A percentile compares a stretch with the other conserved stretches of the same genome.
Conservation (phyloP, 2,888 invertebrate genomes). For the Heteromyza rotundicornis region DNA sequence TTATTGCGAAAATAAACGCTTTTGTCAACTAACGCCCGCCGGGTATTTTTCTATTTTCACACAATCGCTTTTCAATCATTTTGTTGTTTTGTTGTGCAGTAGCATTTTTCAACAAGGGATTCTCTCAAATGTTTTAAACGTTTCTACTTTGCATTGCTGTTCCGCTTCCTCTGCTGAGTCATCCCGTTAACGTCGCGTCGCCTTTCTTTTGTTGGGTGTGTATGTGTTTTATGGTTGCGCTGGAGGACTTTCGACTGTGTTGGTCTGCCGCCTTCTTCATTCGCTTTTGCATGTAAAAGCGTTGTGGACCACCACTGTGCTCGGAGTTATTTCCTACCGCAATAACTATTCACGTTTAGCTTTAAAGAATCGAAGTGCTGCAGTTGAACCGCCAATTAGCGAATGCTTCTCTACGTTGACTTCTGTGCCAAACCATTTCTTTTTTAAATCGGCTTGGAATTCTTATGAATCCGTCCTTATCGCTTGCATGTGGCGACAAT, state of each 20-base stretch:
- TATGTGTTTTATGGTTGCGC: no score
- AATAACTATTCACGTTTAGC: no score
- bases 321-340: not conserved
- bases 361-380: not conserved
- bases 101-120: not conserved
- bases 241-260: not conserved
- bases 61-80: constrained; percentile 12
- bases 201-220: no score
- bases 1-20: constrained; percentile 27
- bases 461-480: not conserved
- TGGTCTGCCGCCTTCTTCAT: not conserved
- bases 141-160: not conserved
- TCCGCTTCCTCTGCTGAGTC: no score
- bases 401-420: not conserved
- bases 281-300: not conserved
- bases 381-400: not conserved
- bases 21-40: constrained; percentile 29
- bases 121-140: not conserved
- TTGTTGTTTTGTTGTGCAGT: not conserved
- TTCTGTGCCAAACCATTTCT: not conserved
- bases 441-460: not conserved
- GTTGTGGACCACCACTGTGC: not conserved
- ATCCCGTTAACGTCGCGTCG: not conserved
- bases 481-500: constrained; percentile 31
- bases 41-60: constrained; percentile 21